Evolutionary conservation across 2,888 invertebrate species (phyloP), one percentile per base, ranked within the genome.

Genomic region (Pantelozetes paolii): DNA sequence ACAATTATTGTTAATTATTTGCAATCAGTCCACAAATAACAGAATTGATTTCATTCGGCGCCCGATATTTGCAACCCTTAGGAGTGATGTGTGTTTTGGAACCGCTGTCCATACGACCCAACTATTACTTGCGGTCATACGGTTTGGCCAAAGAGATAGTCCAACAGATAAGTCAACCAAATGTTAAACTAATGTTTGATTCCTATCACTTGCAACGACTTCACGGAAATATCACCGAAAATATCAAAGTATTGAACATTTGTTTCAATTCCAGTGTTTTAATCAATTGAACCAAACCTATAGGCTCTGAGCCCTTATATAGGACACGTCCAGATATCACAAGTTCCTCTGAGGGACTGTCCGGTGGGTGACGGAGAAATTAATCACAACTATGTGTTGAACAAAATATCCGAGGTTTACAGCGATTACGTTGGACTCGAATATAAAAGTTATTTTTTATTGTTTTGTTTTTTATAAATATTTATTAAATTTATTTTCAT

Each of bases 291-390:
- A 20, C 18, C 5, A 30, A 26, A 6, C 20, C n/a, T 40, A 32
- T 23, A 73, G 70, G 32, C 15, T 11, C 54, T 74, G 54, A 71
- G 28, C 18, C 54, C 64, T 32, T 54, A 64, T 32, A 64, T 71
- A 71, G 75, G 75, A 30, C 75, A 75, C 57, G 72, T 75, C 28
- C 75, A 75, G 48, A 71, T 75, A 42, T 75, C 75, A 18, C 75
- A 75, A 48, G 69, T 67, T 18, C 75, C 75, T 11, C 30, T 64
- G 9, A 71, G 75, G 42, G 74, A 75, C 69, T n/a, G 57, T 70
- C 75, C 75, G 5, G 30, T 75, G 2, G 62, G 69, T n/a, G 69
- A 42, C 6, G 75, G 75, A 11, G 75, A 75, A 69, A 26, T 75
- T 9, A 74, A 75, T 69, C 74, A 74, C 57, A 67, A 67, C 30